A percentile compares a stretch with the other conserved stretches of the same genome.
Conservation (phyloP, 2,888 invertebrate genomes). For the Campopleginae sp. region DNA sequence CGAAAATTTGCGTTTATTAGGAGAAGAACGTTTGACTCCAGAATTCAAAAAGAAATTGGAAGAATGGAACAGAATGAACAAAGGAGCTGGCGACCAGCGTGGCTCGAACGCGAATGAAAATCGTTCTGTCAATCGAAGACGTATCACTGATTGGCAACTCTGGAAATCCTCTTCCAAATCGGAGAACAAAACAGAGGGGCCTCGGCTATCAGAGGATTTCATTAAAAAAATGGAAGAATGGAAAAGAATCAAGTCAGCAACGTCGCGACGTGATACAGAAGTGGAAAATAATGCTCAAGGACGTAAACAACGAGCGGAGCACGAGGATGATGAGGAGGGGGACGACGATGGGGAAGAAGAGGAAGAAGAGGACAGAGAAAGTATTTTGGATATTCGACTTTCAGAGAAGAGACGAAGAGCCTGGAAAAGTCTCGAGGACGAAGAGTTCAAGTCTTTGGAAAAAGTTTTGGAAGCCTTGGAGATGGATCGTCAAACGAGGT, state of each 20-base stretch:
- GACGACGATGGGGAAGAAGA: constrained; percentile 48
- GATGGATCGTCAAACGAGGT: constrained; percentile 88
- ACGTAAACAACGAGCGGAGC: constrained; percentile 76
- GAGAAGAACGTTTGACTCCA: constrained; percentile 90
- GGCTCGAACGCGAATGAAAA: constrained; percentile 72
- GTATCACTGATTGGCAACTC: constrained; percentile 87
- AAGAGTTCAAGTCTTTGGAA: constrained; percentile 86
- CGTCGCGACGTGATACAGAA: constrained; percentile 86
- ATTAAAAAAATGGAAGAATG: constrained; percentile 94
- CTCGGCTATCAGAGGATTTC: constrained; percentile 88
- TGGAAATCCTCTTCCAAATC: constrained; percentile 85
- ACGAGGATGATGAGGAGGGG: constrained; percentile 56
- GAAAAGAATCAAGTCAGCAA: constrained; percentile 90
- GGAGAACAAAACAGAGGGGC: constrained; percentile 68
- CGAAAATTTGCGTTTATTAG: constrained; percentile 79
- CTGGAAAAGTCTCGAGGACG: constrained; percentile 82
- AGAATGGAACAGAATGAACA: constrained; percentile 93
- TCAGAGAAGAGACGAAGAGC: constrained; percentile 68
- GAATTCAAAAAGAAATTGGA: constrained; percentile 93
- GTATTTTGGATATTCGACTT: constrained; percentile 74
- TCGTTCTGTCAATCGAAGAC: constrained; percentile 79
- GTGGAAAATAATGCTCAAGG: constrained; percentile 80
- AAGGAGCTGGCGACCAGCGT: constrained; percentile 76
- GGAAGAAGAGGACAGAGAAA: constrained; percentile 70
- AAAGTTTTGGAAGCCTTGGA: constrained; percentile 87